A percentile compares a stretch with the other conserved stretches of the same genome.
Evolutionary conservation across 2,797 vertebrate species (phyloP).

Genomic region (Adelosebastes latens): DNA sequence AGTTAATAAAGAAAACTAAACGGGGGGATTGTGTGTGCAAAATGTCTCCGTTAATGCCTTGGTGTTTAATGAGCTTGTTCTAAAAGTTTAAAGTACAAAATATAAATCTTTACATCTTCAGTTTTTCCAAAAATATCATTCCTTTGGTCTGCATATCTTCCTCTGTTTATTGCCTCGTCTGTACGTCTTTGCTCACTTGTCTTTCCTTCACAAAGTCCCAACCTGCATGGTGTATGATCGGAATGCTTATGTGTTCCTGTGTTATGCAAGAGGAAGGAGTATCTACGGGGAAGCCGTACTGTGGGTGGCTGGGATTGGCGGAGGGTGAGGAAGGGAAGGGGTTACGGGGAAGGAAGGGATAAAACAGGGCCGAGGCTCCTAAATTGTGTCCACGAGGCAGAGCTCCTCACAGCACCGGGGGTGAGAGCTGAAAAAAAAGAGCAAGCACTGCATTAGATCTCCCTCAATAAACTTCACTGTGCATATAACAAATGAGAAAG

Average conservation of each 20-base stretch:
- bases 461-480: slow-evolving; percentile 18
- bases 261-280: slow-evolving; percentile 42
- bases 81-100: slow-evolving; percentile 69
- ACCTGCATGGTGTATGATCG: slow-evolving; percentile 44
- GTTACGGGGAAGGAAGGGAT: slow-evolving; percentile 43
- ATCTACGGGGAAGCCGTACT: slow-evolving; percentile 39
- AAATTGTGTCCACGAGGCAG: slow-evolving; percentile 61
- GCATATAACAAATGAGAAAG: slow-evolving; percentile 18
- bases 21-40: slow-evolving; percentile 63
- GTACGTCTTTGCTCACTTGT: slow-evolving; percentile 17
- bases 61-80: slow-evolving; percentile 40
- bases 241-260: slow-evolving; percentile 44
- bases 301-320: slow-evolving; percentile 43
- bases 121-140: slow-evolving; percentile 70
- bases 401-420: slow-evolving; percentile 57
- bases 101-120: slow-evolving; percentile 70
- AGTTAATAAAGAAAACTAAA: slow-evolving; percentile 29
- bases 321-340: slow-evolving; percentile 49
- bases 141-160: slow-evolving; percentile 61
- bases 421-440: slow-evolving; percentile 69
- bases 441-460: slow-evolving; percentile 48
- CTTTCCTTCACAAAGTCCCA: slow-evolving; percentile 40
- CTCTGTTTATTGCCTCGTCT: slow-evolving; percentile 57
- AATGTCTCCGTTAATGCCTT: slow-evolving; percentile 35
- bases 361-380: slow-evolving; percentile 51